A percentile compares a stretch with the other conserved stretches of the same genome.
Evolutionary conservation across 2,797 vertebrate genomes (phyloP).

Genomic region (Centropyge bicolor): DNA sequence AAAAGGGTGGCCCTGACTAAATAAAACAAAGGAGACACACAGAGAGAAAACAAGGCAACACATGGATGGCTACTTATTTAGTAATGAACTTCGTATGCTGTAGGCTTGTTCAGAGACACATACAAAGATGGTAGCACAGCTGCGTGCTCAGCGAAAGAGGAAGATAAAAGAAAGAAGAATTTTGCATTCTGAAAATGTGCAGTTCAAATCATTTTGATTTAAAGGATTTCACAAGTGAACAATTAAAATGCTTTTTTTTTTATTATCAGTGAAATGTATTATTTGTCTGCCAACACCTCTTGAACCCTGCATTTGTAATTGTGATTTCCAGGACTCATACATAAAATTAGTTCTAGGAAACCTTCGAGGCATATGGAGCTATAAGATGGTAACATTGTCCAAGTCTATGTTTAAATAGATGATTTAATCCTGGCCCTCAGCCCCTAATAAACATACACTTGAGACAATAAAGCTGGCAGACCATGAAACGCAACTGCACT

Average conservation of each 20-base stretch:
- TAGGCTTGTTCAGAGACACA: constrained; percentile 29
- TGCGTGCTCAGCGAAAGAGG: constrained; percentile 21
- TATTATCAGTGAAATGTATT: neutral
- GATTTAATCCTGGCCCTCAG: neutral
- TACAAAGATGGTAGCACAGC: constrained; percentile 39
- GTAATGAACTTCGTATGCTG: constrained; percentile 53
- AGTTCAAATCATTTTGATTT: neutral
- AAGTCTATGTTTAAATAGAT: neutral
- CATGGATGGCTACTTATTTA: constrained; percentile 47
- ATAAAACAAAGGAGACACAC: constrained; percentile 35
- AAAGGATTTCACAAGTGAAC: neutral
- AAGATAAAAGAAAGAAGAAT: constrained; percentile 1
- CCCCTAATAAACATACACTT: neutral
- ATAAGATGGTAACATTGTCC: neutral
- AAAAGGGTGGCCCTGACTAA: constrained; percentile 44
- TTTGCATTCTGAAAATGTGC: neutral
- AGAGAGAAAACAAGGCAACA: constrained; percentile 35
- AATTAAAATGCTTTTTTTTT: neutral
- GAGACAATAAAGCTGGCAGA: neutral
- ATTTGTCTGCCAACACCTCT: neutral
- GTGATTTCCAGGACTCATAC: neutral
- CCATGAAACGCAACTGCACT: neutral
- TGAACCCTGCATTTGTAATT: constrained; percentile 11
- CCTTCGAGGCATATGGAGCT: neutral
- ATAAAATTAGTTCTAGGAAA: neutral